Conservation (phyloP, 2,113 vertebrate species). For the Vanacampus margaritifer region DNA sequence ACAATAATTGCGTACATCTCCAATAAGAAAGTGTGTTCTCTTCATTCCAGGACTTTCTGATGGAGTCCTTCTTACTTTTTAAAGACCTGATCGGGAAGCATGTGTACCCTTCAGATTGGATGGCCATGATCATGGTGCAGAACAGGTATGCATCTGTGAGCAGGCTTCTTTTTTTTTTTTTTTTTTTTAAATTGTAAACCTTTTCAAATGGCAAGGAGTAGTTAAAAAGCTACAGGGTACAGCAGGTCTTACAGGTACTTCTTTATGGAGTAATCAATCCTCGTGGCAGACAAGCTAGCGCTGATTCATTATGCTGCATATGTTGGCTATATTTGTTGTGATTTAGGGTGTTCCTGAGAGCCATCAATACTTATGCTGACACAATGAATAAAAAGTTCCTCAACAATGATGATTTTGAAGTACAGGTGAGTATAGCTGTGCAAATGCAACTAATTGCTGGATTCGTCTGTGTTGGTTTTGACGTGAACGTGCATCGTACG, state of each 20-base stretch:
- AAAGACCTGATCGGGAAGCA: conserved; percentile 94
- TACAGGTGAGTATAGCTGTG: conserved; percentile 76
- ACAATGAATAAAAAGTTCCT: conserved; percentile 97
- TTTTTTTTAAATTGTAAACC: neutral
- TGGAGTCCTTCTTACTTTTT: conserved; percentile 96
- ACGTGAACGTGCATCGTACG: neutral
- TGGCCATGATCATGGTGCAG: conserved; percentile 98
- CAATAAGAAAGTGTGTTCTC: neutral
- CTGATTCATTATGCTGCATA: neutral
- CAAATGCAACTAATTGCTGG: neutral
- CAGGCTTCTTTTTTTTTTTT: neutral
- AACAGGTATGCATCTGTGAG: conserved; percentile 80
- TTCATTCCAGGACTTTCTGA: conserved; percentile 86
- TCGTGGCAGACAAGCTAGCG: neutral
- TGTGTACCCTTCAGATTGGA: conserved; percentile 93
- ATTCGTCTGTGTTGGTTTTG: neutral
- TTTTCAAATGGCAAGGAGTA: neutral
- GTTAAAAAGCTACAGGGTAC: neutral
- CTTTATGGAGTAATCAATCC: neutral
- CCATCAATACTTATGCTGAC: conserved; percentile 94
- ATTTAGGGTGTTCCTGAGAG: conserved; percentile 87
- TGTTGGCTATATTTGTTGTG: neutral
- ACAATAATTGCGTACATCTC: neutral
- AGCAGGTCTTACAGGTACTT: neutral
- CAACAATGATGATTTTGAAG: conserved; percentile 92